Base-by-base conservation (phyloP, 2,113 vertebrate genomes). In the Podocnemis expansa region DNA sequence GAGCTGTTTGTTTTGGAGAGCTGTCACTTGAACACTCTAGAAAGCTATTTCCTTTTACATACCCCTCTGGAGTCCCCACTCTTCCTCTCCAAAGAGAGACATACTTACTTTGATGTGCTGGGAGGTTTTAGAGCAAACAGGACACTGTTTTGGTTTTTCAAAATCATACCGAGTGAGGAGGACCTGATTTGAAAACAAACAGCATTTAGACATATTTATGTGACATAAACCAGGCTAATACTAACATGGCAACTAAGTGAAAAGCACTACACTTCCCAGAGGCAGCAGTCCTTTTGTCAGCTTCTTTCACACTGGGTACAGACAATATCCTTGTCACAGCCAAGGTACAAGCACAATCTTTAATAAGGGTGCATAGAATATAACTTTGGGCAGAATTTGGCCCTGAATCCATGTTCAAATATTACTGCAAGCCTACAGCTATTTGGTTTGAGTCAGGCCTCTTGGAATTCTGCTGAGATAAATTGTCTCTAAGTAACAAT, bases 91-190 rank as follows among this genome's bases (percentile, higher is more conserved):
- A 54, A 25, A 55, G 5, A 10, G 27, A 34, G 29, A 85, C 80
- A 81, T 85, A 97, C 96, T 95, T 92, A 97, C 96, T 87, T 94
- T n/a, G 84, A 82, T 41, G 45, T 13, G 43, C 41, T 41, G 86
- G 56, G 3, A 78, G 90, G 55, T 83, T 93, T 96, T 43, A 27
- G 29, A 83, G 38, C 10, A 86, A 21, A 38, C 43, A 78, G 91
- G 25, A 79, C 22, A 21, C 79, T 67, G 60, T 45, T 60, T 70
- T 79, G 56, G 19, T 89, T 83, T 90, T 90, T 96, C 75, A 85
- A 56, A 89, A 63, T 41, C 8, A 29, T 34, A 55, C 58, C 41
- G 24, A 47, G 4, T 38, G 56, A 14, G 56, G 43, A 10, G 11
- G 52, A 81, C 63, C 89, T 86, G 56, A 58, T 75, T 31, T 54